Percentiles rank a stretch among this genome's conserved stretches.
These are phyloP conservation scores for Xylota sylvarum DNA, from an alignment of 2,888 invertebrate genomes.

Conservation along the genomic window DNA sequence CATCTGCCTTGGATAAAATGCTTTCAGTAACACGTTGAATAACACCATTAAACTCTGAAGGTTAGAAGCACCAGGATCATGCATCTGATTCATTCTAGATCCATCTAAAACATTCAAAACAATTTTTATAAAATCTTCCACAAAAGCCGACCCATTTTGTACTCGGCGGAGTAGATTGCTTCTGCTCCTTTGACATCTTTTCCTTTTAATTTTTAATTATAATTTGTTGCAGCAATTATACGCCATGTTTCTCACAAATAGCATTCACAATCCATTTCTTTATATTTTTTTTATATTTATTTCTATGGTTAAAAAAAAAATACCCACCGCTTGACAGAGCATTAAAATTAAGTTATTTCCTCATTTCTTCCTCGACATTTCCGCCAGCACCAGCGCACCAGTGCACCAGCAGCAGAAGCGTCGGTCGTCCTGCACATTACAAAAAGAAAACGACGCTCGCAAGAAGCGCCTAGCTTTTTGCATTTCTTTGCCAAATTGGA, in stretches of 20 bases:
- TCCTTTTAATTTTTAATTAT: constrained; percentile 75
- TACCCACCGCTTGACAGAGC: constrained; percentile 48
- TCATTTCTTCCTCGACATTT: constrained; percentile 73
- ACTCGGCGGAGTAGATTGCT: constrained; percentile 6
- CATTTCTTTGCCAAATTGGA: constrained; percentile 74
- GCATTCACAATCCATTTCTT: constrained; percentile 64
- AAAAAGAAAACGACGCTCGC: constrained; percentile 43
- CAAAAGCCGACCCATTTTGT: constrained; percentile 62
- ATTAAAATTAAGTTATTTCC: constrained; percentile 77
- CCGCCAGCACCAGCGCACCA: constrained; percentile 36
- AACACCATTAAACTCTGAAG: constrained; percentile 2
- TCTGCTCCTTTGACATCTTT: constrained; percentile 65
- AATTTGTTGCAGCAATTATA: constrained; percentile 75
- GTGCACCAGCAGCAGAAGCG: constrained; percentile 13
- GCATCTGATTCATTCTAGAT: neutral
- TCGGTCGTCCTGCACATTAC: constrained; percentile 18
- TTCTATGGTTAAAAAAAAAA: constrained; percentile 14
- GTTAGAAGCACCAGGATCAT: neutral
- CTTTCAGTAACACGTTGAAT: constrained; percentile 69
- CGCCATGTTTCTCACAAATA: constrained; percentile 66
- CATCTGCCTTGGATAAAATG: neutral
- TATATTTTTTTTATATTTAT: constrained; percentile 34
- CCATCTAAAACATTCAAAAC: constrained; percentile 11
- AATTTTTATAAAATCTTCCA: constrained; percentile 20
- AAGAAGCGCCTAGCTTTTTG: constrained; percentile 51